Evolutionary conservation across 2,888 invertebrate species (phyloP).

Genomic region (Kuschelorhynchus macadamiae): DNA sequence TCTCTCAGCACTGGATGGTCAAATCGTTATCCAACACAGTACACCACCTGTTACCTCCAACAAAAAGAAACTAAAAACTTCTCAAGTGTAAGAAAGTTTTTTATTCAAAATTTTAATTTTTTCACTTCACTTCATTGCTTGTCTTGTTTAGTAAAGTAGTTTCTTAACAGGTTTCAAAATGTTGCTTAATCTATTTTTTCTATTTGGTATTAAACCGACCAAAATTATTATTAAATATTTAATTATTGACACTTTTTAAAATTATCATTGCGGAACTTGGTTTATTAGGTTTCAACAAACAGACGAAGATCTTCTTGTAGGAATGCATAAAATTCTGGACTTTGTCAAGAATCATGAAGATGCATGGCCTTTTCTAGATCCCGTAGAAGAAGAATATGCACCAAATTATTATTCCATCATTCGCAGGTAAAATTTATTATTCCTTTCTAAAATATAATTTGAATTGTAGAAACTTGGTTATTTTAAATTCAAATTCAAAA

Average conservation of each 20-base stretch:
- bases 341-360: constrained; percentile 90
- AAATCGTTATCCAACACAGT: constrained; percentile 80
- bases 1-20: constrained; percentile 86
- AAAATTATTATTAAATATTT: too few relatives aligned
- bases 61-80: constrained; percentile 71
- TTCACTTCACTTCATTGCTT: too few relatives aligned
- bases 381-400: constrained; percentile 93
- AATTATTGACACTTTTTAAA: too few relatives aligned
- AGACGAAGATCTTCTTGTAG: constrained; percentile 88
- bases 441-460: too few relatives aligned
- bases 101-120: background rate
- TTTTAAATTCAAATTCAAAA: too few relatives aligned
- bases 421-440: constrained; percentile 59
- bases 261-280: too few relatives aligned
- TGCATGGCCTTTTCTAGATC: constrained; percentile 95
- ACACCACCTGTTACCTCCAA: constrained; percentile 51
- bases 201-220: too few relatives aligned
- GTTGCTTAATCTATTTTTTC: too few relatives aligned
- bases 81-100: constrained; percentile 79
- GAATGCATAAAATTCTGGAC: constrained; percentile 93
- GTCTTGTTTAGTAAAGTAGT: too few relatives aligned
- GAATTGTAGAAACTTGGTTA: too few relatives aligned
- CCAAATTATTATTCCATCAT: constrained; percentile 86
- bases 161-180: too few relatives aligned
- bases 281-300: constrained; percentile 75